These are phyloP conservation scores for Isurus oxyrinchus DNA, from an alignment of 2,113 vertebrate species.

Conservation along the genomic window DNA sequence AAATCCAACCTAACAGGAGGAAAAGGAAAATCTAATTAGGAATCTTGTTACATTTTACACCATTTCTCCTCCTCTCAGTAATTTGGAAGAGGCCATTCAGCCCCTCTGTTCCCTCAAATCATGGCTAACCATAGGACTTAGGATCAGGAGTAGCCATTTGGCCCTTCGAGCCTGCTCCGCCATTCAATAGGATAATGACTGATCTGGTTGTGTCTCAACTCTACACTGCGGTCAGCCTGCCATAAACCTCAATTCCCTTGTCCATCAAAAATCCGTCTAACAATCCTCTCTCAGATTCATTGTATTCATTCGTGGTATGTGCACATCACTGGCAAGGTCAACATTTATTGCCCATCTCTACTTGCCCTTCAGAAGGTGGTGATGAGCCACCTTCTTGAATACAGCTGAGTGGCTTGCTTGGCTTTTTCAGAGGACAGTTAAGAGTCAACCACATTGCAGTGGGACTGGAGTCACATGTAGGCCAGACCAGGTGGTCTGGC, in stretches of 20 bases:
- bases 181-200: not conserved
- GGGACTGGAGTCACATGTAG: not conserved
- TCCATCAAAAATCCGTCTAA: too few species aligned
- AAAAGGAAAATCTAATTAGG: not conserved
- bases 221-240: not conserved
- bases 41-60: not conserved
- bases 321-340: not conserved
- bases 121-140: not conserved
- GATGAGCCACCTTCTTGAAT: not conserved
- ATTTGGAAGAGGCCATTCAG: not conserved
- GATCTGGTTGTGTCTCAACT: not conserved
- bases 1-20: slow-evolving; percentile 70
- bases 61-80: not conserved
- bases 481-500: not conserved
- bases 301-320: not conserved
- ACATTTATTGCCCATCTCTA: not conserved
- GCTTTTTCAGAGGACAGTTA: not conserved
- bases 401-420: not conserved
- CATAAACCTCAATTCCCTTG: not conserved
- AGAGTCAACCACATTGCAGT: not conserved
- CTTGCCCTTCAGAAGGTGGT: not conserved
- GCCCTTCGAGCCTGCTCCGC: not conserved
- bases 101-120: not conserved
- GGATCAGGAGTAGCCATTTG: not conserved
- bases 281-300: not conserved